phyloP scores from a whole-genome alignment of 64 coral and sea anemone species.

The Acropora tenuis region DNA sequence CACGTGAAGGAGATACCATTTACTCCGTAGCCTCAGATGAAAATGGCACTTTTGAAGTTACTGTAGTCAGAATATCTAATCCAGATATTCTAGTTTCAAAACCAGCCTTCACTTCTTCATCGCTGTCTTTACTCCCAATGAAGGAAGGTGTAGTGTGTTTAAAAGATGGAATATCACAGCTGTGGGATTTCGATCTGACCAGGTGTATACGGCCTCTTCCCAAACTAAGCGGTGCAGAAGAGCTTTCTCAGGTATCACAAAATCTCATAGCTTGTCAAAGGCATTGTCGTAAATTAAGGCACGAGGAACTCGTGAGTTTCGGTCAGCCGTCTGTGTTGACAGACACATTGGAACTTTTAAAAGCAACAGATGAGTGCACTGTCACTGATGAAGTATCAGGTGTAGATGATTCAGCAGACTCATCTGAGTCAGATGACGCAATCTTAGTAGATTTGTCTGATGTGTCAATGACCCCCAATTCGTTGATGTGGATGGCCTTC shows the following conservation, averaged over 20 bases:
- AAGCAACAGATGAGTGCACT: too few species aligned
- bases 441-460: too few species aligned
- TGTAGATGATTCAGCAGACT: too few species aligned
- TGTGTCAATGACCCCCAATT: too few species aligned
- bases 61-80: not conserved
- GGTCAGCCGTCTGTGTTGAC: too few species aligned
- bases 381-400: too few species aligned
- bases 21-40: not conserved
- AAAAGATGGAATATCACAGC: not conserved
- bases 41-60: not conserved
- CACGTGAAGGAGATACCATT: not conserved
- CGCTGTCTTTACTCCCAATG: not conserved
- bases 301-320: too few species aligned
- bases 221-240: not conserved
- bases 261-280: not conserved
- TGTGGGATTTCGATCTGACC: constrained; percentile 27
- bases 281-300: not conserved
- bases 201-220: not conserved
- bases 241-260: not conserved
- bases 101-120: not conserved
- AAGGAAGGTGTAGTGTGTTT: not conserved
- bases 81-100: not conserved
- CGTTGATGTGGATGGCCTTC: too few species aligned
- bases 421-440: too few species aligned
- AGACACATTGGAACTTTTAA: too few species aligned